Base-by-base conservation (phyloP, 1,140 invertebrate species). In the Helicoverpa zea region DNA sequence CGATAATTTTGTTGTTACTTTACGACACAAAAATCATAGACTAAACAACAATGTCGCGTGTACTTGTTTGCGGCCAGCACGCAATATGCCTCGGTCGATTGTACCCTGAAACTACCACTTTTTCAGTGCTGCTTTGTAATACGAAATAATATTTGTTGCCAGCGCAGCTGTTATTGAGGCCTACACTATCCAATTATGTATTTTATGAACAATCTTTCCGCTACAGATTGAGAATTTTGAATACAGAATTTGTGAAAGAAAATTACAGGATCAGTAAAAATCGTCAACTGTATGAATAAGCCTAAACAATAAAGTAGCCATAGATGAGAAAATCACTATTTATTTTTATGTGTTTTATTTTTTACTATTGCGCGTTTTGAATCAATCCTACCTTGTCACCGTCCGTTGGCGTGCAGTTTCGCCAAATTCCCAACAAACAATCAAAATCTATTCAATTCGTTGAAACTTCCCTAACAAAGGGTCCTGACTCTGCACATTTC, bases 11-110 rank as follows among this genome's bases (percentile, higher is more conserved):
- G 64, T 49, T 49, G 64, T 47, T 23, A 12, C 54, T 52, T 54
- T 72, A 72, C 68, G 49, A 54, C 23, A 72, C 11, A 52, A n/a
- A 72, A 51, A 72, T 52, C 49, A 72, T 12, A 52, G 68, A 14
- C 49, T 52, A 72, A 72, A 70, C 66, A 72, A 72, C 47, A 52
- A 23, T 54, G 49, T 72, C 68, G 68, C n/a, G 68, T 52, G 49
- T 72, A 29, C 23, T 30, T 5, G 49, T 29, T 52, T 30, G 30
- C 23, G 14, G 49, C 47, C 12, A 51, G 52, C 68, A 72, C 68
- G 68, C 68, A 72, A 72, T 47, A 63, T 13, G 7, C 18, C 63
- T 30, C 63, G 66, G 47, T 70, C 43, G 66, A 52, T 70, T 70
- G 66, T 68, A 70, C 47, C 66, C 16, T 61, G 58, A 13, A 54